phyloP scores from a whole-genome alignment of 2,797 vertebrate species.

The Phylloscopus collybita region DNA sequence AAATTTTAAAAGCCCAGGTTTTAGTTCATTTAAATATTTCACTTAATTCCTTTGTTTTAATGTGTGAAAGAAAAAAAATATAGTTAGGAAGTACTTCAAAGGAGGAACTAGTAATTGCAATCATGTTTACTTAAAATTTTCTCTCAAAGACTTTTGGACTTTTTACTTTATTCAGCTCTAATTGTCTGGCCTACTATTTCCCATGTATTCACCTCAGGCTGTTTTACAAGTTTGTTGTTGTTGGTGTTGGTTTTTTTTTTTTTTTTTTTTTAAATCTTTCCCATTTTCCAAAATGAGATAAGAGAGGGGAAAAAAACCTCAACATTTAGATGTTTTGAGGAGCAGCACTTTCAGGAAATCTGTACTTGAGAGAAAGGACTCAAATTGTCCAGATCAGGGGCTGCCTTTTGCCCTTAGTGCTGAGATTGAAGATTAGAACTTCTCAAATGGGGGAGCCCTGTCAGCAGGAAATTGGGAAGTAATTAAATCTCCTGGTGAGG shows the following conservation, averaged over 20 bases:
- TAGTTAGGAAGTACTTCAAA: background rate
- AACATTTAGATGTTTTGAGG: background rate
- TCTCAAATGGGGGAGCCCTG: background rate
- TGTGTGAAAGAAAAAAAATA: background rate
- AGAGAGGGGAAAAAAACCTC: rapidly evolving
- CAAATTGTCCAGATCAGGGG: background rate
- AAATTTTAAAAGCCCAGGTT: background rate
- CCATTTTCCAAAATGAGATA: conserved; percentile 4
- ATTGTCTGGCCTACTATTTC: background rate
- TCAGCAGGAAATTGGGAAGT: background rate
- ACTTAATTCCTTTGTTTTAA: background rate
- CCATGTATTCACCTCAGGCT: background rate
- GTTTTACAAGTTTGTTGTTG: background rate
- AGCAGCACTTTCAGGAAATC: background rate
- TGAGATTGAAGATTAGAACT: background rate
- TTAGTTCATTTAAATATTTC: background rate
- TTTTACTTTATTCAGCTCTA: background rate
- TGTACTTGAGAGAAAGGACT: background rate
- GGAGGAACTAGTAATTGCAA: background rate
- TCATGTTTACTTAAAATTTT: background rate
- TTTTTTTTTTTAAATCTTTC: background rate
- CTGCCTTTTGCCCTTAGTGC: background rate
- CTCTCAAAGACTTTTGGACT: background rate
- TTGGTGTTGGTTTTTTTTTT: too few relatives aligned
- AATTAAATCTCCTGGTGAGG: background rate